These are phyloP conservation scores for Eulemur coronatus DNA, from an alignment of 2,797 vertebrate species.

Conservation along the genomic window DNA sequence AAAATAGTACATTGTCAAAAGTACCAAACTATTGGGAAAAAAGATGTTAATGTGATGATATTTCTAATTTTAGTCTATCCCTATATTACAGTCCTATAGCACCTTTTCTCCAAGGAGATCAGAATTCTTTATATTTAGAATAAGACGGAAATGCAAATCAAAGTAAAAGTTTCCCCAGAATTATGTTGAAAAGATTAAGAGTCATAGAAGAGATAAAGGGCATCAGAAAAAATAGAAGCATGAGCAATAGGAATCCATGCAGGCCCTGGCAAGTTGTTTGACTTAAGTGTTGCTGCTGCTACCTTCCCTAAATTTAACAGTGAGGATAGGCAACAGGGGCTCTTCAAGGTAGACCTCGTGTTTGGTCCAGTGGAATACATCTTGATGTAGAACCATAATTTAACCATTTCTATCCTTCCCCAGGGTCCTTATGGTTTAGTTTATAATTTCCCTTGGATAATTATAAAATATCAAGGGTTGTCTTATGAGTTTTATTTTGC, in stretches of 20 bases:
- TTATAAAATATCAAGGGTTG: background rate
- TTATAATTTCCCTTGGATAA: background rate
- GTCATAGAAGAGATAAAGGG: background rate
- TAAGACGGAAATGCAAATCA: slow-evolving; percentile 57
- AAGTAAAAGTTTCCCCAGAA: slow-evolving; percentile 62
- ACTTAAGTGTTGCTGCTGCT: background rate
- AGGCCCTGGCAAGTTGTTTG: background rate
- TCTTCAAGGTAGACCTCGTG: background rate
- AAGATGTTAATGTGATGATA: slow-evolving; percentile 70
- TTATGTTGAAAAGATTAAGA: slow-evolving; percentile 50
- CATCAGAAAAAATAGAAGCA: background rate
- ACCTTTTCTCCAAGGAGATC: slow-evolving; percentile 72
- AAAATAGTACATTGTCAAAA: slow-evolving; percentile 79
- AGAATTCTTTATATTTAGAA: slow-evolving; percentile 71
- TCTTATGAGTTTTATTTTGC: background rate
- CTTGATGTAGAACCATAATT: background rate
- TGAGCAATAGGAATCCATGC: background rate
- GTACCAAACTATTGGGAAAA: slow-evolving; percentile 70
- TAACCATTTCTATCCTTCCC: background rate
- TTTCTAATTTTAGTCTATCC: slow-evolving; percentile 76
- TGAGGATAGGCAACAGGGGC: background rate
- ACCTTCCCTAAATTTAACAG: background rate
- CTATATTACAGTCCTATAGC: slow-evolving; percentile 57
- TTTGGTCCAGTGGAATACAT: background rate
- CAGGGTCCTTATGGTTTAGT: background rate